Evolutionary conservation across 1,140 invertebrate species (phyloP), one percentile per base, ranked within the genome.

Genomic region (Macrostomum lignano): DNA sequence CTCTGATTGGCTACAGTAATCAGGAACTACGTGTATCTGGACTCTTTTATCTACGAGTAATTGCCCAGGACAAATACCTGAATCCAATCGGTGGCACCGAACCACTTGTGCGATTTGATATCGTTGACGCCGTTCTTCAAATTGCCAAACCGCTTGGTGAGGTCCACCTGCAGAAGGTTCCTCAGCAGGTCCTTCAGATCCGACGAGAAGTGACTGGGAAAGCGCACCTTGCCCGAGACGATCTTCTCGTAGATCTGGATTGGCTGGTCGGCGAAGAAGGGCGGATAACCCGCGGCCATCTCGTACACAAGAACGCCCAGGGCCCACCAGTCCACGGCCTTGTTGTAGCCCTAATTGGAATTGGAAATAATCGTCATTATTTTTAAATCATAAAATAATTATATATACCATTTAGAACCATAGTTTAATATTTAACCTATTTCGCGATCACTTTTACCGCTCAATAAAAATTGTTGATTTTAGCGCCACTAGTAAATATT

Each of bases 31-130:
- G n/a, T n/a, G n/a, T n/a, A n/a, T n/a, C n/a, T n/a, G n/a, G n/a
- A n/a, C n/a, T n/a, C n/a, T n/a, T n/a, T n/a, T n/a, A n/a, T n/a
- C n/a, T n/a, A n/a, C n/a, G n/a, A n/a, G n/a, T n/a, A n/a, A n/a
- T n/a, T n/a, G n/a, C n/a, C n/a, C n/a, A n/a, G n/a, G n/a, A n/a
- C n/a, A n/a, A n/a, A n/a, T 52, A 94, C 79, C 26, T 84, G 75
- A 47, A 96, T 94, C 88, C 88, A 98, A 60, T 96, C 86, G 40
- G 82, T 93, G 36, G 75, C 74, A 24, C 73, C 68, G 58, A 96
- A 98, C 88, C 88, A 98, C 57, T 84, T 91, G 63, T 94, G 86
- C 44, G 74, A 74, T 61, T 94, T 96, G 52, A 96, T 96, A 61
- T 96, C 88, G 62, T 91, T 91, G 10, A 96, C 86, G 35, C 81